Percentiles rank a stretch among this genome's conserved stretches.
These are phyloP conservation scores for Pinctada fucata DNA, from an alignment of 2,888 invertebrate species.

Conservation along the genomic window DNA sequence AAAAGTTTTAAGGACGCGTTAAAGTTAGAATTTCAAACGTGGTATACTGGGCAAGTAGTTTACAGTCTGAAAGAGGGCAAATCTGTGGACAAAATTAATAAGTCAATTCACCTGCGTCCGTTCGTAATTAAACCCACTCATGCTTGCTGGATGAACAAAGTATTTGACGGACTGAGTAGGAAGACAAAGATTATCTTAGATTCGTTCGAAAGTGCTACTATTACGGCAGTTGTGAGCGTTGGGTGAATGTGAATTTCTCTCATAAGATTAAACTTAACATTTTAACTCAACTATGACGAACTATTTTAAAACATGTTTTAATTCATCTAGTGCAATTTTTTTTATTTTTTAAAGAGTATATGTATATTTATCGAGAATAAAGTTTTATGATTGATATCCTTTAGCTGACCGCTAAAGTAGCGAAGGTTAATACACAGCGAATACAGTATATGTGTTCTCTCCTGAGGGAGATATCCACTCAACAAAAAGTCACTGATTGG, in stretches of 20 bases:
- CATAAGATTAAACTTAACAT: too few species aligned
- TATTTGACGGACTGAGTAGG: not conserved
- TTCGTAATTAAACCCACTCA: not conserved
- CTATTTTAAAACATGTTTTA: too few species aligned
- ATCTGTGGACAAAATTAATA: not conserved
- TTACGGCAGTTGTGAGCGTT: not conserved
- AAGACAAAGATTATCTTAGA: not conserved
- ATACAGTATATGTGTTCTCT: too few species aligned
- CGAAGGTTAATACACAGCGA: too few species aligned
- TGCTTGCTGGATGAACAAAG: not conserved
- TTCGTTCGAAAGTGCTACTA: not conserved
- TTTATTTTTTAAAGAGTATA: too few species aligned
- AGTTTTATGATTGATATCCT: too few species aligned
- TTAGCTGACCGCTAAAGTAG: too few species aligned
- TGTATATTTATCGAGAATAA: too few species aligned
- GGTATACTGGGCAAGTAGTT: not conserved
- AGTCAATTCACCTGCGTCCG: not conserved
- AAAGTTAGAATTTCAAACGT: not conserved
- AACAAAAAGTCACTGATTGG: too few species aligned
- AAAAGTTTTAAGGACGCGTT: constrained; percentile 8
- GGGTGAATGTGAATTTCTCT: not conserved
- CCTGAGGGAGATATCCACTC: too few species aligned
- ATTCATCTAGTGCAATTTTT: too few species aligned
- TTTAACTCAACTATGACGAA: too few species aligned
- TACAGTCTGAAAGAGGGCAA: not conserved